Base-by-base conservation (phyloP, 1,140 invertebrate genomes). In the Kradibia gibbosae region DNA sequence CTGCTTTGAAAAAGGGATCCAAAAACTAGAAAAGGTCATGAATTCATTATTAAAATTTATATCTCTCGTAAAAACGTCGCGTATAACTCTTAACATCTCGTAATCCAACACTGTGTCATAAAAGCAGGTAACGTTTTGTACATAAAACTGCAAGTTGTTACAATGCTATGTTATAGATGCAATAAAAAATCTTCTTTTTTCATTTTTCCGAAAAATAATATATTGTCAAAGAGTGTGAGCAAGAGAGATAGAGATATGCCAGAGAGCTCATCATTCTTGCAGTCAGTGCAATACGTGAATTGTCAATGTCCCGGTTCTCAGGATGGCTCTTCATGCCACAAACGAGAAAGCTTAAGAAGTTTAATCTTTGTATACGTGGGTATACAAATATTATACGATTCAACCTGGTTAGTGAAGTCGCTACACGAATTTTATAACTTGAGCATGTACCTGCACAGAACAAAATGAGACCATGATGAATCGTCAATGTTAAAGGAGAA, bases 41-140 rank as follows among this genome's bases (percentile, higher is more conserved):
- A 13, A 57, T 57, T 57, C 25, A 57, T 57, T 25, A 57, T 57
- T 57, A 28, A 57, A 57, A 57, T 57, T 57, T 57, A 57, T 15
- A 57, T 57, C 25, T 25, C 13, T 57, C 55, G 28, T 57, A 57
- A 57, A 57, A 28, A 1, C 3, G 22, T 5, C 50, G 50, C 50
- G n/a, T 57, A 28, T 13, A 25, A 57, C 55, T 57, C 3, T 57
- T 25, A 57, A 57, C 25, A 57, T 57, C 25, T 57, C 55, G 25
- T 57, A 57, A 57, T 57, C 25, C 13, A 53, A 53, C 50, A 57
- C 55, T 57, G 55, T 57, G 13, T 57, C n/a, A 57, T 57, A 57
- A 57, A 57, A 3, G 55, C 55, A 3, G 1, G 3, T 57, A 25
- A 57, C 7, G 4, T 57, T 57, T 25, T 57, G 13, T 25, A 28